Conservation (phyloP, 1,140 invertebrate species). For the Bacillus rossius region DNA sequence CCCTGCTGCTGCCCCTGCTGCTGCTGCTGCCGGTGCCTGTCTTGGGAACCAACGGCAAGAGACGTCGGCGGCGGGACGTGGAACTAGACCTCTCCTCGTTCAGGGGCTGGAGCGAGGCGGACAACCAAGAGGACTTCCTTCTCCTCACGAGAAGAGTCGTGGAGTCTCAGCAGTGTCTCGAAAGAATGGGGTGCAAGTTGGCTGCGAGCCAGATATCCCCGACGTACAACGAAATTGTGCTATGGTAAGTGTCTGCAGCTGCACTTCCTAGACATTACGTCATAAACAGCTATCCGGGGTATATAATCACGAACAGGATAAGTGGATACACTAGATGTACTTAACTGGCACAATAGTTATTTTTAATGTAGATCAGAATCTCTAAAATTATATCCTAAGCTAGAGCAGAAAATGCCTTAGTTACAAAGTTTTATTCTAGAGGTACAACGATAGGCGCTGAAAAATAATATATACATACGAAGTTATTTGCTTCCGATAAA, state of each 20-base stretch:
- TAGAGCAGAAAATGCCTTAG: too few species aligned
- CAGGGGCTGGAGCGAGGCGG: background rate
- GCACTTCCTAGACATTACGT: too few species aligned
- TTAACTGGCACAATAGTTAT: too few species aligned
- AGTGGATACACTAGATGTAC: too few species aligned
- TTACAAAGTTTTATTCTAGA: too few species aligned
- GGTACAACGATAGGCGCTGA: too few species aligned
- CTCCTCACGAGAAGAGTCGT: background rate
- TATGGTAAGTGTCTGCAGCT: background rate
- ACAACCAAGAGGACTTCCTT: background rate
- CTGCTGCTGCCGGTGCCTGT: background rate
- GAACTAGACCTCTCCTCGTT: background rate
- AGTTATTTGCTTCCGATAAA: too few species aligned
- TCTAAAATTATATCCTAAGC: too few species aligned
- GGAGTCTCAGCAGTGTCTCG: conserved; percentile 6
- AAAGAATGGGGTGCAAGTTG: conserved; percentile 1
- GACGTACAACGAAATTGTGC: background rate
- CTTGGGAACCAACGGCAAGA: background rate
- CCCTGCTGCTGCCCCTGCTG: background rate
- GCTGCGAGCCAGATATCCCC: background rate
- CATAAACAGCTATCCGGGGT: too few species aligned
- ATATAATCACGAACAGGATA: too few species aligned
- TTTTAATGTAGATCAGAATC: too few species aligned
- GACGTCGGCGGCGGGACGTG: background rate
- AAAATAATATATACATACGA: too few species aligned